Base-by-base conservation (phyloP, 2,888 invertebrate species). In the Lucinisca nassula region DNA sequence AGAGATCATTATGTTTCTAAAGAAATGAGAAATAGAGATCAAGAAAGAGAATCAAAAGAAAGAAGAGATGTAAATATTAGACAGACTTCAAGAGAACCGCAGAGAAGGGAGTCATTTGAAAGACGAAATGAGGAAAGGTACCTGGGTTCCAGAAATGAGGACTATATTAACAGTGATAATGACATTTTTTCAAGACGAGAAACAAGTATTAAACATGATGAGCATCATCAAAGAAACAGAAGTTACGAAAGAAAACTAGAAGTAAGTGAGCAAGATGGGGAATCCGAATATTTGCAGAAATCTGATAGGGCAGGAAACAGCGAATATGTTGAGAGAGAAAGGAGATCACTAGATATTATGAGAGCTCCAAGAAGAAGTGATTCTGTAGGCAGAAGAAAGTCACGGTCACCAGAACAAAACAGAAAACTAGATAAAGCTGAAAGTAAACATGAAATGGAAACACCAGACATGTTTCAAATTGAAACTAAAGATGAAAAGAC, bases 401-500 rank as follows among this genome's bases (percentile, higher is more conserved):
- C 61, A 58, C 12, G 10, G 17, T 35, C 55, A 38, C 77, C 35
- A 38, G 58, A 61, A 21, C 35, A 4, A 61, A 38, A n/a, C n/a
- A 38, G 77, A 27, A 14, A 77, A 38, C 24, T 17, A 35, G 3
- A 17, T 35, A 10, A 17, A 37, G 12, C 61, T 38, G 38, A 37
- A 24, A 27, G 21, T 35, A 67, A 58, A 37, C n/a, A 77, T 24
- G 77, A 61, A 6, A 37, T 6, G 21, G 3, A 17, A 24, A 17
- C 6, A 12, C 12, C 58, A 2, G 45, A 73, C 73, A 73, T 73
- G 73, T 73, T 73, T 45, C 27, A 27, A 21, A 30, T 45, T n/a
- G 73, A 73, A 45, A 27, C 40, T n/a, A 73, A 38, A 67, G 67
- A 67, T 67, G 67, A 67, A 67, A 67, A 67, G 67, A 14, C 3